Evolutionary conservation across 2,797 vertebrate species (phyloP), one percentile per base, ranked within the genome.

Genomic region (Rhabdomys pumilio): DNA sequence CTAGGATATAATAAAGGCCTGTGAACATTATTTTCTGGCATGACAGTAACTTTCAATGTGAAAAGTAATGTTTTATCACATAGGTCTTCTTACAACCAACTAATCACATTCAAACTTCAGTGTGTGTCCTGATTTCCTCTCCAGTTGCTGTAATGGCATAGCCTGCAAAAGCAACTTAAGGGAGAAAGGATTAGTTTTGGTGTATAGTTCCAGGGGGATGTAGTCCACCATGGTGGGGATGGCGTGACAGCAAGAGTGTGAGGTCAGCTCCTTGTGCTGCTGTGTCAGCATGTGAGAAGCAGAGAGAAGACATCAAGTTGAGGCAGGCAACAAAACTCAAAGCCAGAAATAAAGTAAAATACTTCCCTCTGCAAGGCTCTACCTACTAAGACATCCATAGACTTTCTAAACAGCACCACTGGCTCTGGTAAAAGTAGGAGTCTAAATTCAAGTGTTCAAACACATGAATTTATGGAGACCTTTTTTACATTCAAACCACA

Each of bases 11-110:
- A 69, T 79, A 85, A 79, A 76, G n/a, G 19, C 44, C 89, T 9
- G 53, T 63, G 85, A 95, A 90, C 31, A 89, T n/a, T 10, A 82
- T 41, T n/a, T 17, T 84, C 0, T 67, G 22, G 34, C 82, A 47
- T 59, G 80, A 29, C 14, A 38, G 53, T 38, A 93, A 20, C 11
- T 12, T 14, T 87, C 20, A 93, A 22, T 63, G 15, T 41, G 41
- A 96, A 96, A 77, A 15, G 67, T 61, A 38, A 86, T 57, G 96
- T 94, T 95, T 87, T 61, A 89, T 47, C 13, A 73, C 41, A 82
- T 75, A 92, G 17, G 24, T 13, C 59, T 93, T 95, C 50, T 95
- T 91, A 31, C 15, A 76, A 76, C 10, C 34, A 92, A 86, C 57
- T 67, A 95, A 34, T 55, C 4, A 89, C 55, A 95, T 93, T 84